A percentile compares a stretch with the other conserved stretches of the same genome.
Conservation (phyloP, 2,888 invertebrate species). For the Biston betularia region DNA sequence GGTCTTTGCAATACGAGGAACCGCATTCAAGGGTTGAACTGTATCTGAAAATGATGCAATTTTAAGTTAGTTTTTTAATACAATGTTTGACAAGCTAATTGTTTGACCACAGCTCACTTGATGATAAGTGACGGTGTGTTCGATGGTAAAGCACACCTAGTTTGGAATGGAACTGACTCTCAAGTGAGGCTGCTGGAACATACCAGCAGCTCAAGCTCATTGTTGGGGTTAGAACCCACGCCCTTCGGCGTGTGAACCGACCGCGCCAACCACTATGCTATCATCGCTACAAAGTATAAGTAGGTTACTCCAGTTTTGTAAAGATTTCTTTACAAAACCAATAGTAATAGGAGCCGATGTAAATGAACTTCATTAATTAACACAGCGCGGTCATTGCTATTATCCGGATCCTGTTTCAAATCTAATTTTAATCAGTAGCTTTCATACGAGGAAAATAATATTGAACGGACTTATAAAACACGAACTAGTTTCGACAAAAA, state of each 20-base stretch:
- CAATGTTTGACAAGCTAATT: too few relatives aligned
- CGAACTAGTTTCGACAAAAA: conserved; percentile 26
- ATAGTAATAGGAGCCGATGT: conserved; percentile 10
- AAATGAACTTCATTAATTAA: conserved; percentile 21
- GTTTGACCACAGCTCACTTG: too few relatives aligned
- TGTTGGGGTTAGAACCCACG: too few relatives aligned
- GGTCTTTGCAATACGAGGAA: conserved; percentile 93
- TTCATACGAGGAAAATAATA: conserved; percentile 29
- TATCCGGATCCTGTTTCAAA: conserved; percentile 24
- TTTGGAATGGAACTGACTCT: too few relatives aligned
- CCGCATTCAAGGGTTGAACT: conserved; percentile 94
- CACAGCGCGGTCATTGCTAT: conserved; percentile 20
- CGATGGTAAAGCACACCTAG: too few relatives aligned
- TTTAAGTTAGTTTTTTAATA: too few relatives aligned
- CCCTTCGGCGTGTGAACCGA: too few relatives aligned
- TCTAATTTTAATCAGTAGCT: conserved; percentile 22
- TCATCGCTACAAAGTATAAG: too few relatives aligned
- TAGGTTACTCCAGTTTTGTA: background rate
- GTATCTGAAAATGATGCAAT: conserved; percentile 75
- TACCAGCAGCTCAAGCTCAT: too few relatives aligned
- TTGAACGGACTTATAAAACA: conserved; percentile 18
- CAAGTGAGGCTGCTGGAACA: too few relatives aligned
- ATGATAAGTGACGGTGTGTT: too few relatives aligned
- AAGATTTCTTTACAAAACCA: background rate
- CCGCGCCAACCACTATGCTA: too few relatives aligned